phyloP scores from a whole-genome alignment of 2,113 vertebrate genomes.

The Pelecanoides urinatrix region DNA sequence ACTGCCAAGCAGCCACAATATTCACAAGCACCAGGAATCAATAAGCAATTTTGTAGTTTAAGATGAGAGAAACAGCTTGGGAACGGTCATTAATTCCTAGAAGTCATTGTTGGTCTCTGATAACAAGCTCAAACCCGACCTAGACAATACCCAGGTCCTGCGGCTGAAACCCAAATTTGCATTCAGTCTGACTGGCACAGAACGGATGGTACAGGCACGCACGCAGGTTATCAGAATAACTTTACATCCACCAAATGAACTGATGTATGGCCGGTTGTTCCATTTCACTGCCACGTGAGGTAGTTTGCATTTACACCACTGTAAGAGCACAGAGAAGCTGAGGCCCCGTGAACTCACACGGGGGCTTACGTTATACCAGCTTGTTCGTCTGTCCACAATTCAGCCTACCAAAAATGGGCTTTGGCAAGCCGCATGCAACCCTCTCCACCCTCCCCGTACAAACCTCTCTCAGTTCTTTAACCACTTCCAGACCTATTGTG shows the following conservation, averaged over 20 bases:
- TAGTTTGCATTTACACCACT: not conserved
- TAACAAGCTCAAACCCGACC: not conserved
- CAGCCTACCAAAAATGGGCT: not conserved
- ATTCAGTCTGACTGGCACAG: not conserved
- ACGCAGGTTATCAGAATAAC: not conserved
- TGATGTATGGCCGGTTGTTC: not conserved
- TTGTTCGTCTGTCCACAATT: not conserved
- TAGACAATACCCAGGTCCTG: not conserved
- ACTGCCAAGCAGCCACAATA: not conserved
- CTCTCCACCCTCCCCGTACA: not conserved
- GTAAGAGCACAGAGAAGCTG: rapidly evolving
- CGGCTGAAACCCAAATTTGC: not conserved
- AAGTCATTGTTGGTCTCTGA: not conserved
- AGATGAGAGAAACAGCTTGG: not conserved
- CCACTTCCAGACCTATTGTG: not conserved
- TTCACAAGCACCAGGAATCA: not conserved
- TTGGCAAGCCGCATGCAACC: not conserved
- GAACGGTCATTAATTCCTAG: not conserved
- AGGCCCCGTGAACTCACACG: not conserved
- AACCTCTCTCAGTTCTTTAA: not conserved
- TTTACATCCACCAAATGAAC: not conserved
- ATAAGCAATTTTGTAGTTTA: not conserved
- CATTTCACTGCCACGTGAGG: rapidly evolving
- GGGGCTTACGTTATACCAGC: rapidly evolving
- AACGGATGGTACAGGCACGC: not conserved